phyloP scores from a whole-genome alignment of 2,797 vertebrate species.

The Knipowitschia caucasica region DNA sequence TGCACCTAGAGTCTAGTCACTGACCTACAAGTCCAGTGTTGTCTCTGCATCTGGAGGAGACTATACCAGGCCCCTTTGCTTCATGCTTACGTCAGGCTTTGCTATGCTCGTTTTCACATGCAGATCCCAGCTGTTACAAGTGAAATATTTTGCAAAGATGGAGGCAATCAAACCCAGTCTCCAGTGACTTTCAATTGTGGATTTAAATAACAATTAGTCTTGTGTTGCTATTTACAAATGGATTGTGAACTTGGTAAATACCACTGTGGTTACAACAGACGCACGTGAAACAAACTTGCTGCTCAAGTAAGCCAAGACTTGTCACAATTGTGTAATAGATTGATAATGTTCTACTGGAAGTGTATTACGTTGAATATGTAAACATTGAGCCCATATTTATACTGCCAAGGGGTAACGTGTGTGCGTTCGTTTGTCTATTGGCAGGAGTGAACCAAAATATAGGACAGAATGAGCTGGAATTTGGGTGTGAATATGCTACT shows the following conservation, averaged over 20 bases:
- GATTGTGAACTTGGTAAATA: neutral
- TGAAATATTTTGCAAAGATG: neutral
- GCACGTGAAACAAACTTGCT: neutral
- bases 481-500: too few species aligned
- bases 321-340: neutral
- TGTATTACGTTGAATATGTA: too few species aligned
- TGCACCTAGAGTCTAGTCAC: neutral
- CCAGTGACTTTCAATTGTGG: slow-evolving; percentile 13
- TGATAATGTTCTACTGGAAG: neutral
- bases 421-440: too few species aligned
- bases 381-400: too few species aligned
- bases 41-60: slow-evolving; percentile 1
- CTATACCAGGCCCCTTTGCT: neutral
- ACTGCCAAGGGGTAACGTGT: too few species aligned
- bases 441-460: too few species aligned
- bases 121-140: neutral
- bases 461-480: too few species aligned
- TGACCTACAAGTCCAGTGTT: slow-evolving; percentile 21
- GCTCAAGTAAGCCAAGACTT: neutral
- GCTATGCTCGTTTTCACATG: neutral
- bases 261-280: neutral
- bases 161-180: neutral
- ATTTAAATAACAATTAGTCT: slow-evolving; percentile 9
- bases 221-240: slow-evolving; percentile 16
- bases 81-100: neutral